Evolutionary conservation across 1,140 invertebrate genomes (phyloP).

Genomic region (Drosophila auraria): DNA sequence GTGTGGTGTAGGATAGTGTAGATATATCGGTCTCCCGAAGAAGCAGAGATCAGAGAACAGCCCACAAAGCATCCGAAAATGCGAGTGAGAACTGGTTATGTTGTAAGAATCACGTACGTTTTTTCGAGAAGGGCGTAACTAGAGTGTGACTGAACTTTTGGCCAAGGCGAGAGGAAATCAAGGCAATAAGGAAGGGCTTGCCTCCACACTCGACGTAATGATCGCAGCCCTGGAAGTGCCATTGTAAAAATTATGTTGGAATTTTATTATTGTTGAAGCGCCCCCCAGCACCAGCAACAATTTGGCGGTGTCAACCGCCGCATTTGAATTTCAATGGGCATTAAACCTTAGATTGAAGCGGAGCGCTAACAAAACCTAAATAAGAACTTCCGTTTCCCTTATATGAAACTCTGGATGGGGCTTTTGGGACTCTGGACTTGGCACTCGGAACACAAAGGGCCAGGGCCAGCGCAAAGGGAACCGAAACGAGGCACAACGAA

Average conservation of each 20-base stretch:
- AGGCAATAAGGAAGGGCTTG: constrained; percentile 19
- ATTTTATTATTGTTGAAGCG: constrained; percentile 43
- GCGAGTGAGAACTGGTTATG: constrained; percentile 69
- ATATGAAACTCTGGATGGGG: constrained; percentile 31
- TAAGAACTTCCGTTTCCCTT: constrained; percentile 72
- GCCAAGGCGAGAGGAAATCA: constrained; percentile 25
- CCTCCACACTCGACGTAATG: constrained; percentile 47
- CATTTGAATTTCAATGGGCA: constrained; percentile 77
- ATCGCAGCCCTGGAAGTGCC: constrained; percentile 50
- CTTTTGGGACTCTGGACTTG: constrained; percentile 53
- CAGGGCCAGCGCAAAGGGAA: background rate
- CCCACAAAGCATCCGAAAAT: constrained; percentile 75
- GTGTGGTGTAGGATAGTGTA: constrained; percentile 59
- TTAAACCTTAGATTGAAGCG: constrained; percentile 49
- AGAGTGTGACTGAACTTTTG: constrained; percentile 78
- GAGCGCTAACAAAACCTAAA: constrained; percentile 56
- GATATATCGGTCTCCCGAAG: constrained; percentile 51
- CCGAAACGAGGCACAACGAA: constrained; percentile 13
- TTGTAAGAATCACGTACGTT: constrained; percentile 79
- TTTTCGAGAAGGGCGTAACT: constrained; percentile 67
- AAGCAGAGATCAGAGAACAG: constrained; percentile 27
- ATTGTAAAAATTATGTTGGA: constrained; percentile 57
- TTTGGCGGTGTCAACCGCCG: constrained; percentile 53
- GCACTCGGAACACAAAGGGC: constrained; percentile 48
- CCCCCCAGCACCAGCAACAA: constrained; percentile 28